Percentiles rank a stretch among this genome's conserved stretches.
These are phyloP conservation scores for Ganaspis brasiliensis DNA, from an alignment of 2,888 invertebrate genomes.

Conservation along the genomic window DNA sequence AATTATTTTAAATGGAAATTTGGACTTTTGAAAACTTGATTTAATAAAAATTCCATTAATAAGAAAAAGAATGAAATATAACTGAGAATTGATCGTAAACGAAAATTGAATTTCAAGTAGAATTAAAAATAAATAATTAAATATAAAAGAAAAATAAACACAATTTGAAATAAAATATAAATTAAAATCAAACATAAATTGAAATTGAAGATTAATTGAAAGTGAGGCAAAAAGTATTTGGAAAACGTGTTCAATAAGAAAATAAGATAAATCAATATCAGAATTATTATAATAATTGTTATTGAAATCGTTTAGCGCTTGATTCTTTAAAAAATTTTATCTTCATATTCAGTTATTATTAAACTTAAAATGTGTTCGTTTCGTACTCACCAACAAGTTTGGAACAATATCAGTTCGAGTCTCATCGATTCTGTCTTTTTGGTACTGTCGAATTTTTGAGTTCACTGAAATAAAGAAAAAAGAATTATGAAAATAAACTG, in stretches of 20 bases:
- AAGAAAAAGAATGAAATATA: too few species aligned
- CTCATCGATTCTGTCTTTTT: conserved; percentile 66
- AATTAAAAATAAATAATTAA: neutral
- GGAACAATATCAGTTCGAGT: conserved; percentile 72
- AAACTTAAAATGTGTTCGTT: conserved; percentile 44
- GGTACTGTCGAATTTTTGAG: conserved; percentile 68
- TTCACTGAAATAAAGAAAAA: conserved; percentile 69
- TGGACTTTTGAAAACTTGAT: too few species aligned
- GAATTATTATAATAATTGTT: conserved; percentile 2
- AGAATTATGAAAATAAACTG: neutral
- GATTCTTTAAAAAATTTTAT: neutral
- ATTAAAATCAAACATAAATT: too few species aligned
- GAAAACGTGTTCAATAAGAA: conserved; percentile 50
- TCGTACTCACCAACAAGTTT: conserved; percentile 69
- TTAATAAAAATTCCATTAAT: too few species aligned
- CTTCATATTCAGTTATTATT: conserved; percentile 50
- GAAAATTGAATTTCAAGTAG: too few species aligned
- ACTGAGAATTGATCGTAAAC: too few species aligned
- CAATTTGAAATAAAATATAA: too few species aligned
- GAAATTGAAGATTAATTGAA: neutral
- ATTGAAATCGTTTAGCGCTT: neutral
- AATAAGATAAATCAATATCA: conserved; percentile 38
- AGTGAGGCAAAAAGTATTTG: neutral
- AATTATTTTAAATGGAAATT: too few species aligned
- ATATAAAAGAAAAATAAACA: neutral